These are phyloP conservation scores for Etia nguti DNA, from an alignment of 2,113 vertebrate species.

Conservation along the genomic window DNA sequence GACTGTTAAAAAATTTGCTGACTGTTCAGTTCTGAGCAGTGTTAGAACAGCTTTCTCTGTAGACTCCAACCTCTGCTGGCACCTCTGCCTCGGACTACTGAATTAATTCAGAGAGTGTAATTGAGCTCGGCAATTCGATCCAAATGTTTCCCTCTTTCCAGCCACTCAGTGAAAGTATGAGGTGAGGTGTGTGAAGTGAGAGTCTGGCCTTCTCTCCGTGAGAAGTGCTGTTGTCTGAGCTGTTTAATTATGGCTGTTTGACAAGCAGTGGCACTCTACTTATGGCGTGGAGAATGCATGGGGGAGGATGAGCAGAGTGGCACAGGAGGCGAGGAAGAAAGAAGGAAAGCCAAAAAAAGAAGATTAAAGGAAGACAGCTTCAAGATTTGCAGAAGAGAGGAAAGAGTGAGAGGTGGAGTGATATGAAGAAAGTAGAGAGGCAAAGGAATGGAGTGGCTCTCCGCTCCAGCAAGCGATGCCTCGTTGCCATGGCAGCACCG, in stretches of 20 bases:
- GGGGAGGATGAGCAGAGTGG: not conserved
- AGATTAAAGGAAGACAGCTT: not conserved
- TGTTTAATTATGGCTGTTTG: slow-evolving; percentile 18
- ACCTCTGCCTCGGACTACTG: not conserved
- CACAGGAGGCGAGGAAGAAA: not conserved
- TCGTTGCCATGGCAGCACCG: slow-evolving; percentile 74
- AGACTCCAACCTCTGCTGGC: not conserved
- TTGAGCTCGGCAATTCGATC: slow-evolving; percentile 3
- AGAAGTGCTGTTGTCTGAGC: slow-evolving; percentile 12
- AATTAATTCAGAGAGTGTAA: slow-evolving; percentile 2
- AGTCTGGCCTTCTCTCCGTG: slow-evolving; percentile 3
- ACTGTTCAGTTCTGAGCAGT: not conserved
- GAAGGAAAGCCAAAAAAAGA: not conserved
- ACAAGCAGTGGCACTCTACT: not conserved
- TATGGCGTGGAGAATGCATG: not conserved
- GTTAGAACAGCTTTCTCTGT: not conserved
- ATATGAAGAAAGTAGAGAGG: slow-evolving; percentile 1
- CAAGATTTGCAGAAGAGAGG: not conserved
- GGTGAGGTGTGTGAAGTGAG: not conserved
- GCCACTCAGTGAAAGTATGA: not conserved
- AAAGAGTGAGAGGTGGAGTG: not conserved
- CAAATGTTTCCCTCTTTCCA: slow-evolving; percentile 25
- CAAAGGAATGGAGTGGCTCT: slow-evolving; percentile 29
- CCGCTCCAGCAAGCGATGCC: slow-evolving; percentile 64
- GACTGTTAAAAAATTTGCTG: not conserved